Conservation (phyloP, 2,888 invertebrate genomes). For the Macrosoma leucophasiata region DNA sequence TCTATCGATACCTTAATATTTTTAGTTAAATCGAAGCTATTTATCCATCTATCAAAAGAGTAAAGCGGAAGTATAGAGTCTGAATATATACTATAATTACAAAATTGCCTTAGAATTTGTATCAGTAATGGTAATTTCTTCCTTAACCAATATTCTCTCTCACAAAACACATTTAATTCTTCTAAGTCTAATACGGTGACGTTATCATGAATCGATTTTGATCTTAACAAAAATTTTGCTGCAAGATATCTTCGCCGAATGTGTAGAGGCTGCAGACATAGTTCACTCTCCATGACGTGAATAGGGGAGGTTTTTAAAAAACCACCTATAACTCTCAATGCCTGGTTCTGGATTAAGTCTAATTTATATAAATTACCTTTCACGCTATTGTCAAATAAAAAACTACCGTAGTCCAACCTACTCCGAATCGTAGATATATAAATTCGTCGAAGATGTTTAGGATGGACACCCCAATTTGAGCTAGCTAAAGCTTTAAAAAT, state of each 20-base stretch:
- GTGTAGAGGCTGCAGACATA: slow-evolving; percentile 10
- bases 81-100: no score
- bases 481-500: slow-evolving; percentile 22
- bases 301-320: slow-evolving; percentile 18
- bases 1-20: no score
- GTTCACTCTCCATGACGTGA: slow-evolving; percentile 19
- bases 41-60: no score
- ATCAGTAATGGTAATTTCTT: no score
- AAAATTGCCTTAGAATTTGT: no score
- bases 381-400: slow-evolving; percentile 14
- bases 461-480: slow-evolving; percentile 26
- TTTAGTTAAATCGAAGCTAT: no score
- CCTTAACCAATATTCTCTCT: no score
- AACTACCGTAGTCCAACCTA: slow-evolving; percentile 14
- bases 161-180: no score
- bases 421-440: slow-evolving; percentile 26
- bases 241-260: slow-evolving; percentile 10
- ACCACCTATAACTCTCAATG: slow-evolving; percentile 16
- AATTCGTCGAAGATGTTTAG: slow-evolving; percentile 19
- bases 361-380: slow-evolving; percentile 12
- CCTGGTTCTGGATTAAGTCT: slow-evolving; percentile 15
- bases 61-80: no score
- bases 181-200: not conserved
- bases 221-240: slow-evolving; percentile 8
- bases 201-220: not conserved